Evolutionary conservation across 2,797 vertebrate genomes (phyloP).

Genomic region (Pseudochaenichthys georgianus): DNA sequence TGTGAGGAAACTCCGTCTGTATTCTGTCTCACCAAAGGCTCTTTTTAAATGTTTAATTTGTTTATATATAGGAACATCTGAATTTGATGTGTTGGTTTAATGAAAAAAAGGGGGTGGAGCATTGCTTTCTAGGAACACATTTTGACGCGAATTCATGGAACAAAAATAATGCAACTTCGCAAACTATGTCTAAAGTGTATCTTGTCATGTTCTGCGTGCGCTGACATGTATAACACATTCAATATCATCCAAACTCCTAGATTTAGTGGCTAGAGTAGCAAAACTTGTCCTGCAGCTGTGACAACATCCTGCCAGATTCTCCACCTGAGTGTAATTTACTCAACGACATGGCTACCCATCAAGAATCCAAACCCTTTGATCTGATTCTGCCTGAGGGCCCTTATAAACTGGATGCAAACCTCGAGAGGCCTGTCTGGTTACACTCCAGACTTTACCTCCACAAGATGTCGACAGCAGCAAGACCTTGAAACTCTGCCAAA

Average conservation of each 20-base stretch:
- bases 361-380: conserved; percentile 30
- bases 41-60: not conserved
- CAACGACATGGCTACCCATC: conserved; percentile 3
- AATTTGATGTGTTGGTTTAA: not conserved
- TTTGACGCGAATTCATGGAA: not conserved
- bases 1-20: conserved; percentile 9
- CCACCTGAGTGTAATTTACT: conserved; percentile 43
- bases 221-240: not conserved
- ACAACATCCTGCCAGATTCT: conserved; percentile 53
- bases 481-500: conserved; percentile 52
- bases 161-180: not conserved
- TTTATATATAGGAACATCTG: not conserved
- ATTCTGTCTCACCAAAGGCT: not conserved
- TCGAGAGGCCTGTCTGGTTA: conserved; percentile 11
- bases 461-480: conserved; percentile 72
- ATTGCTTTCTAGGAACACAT: not conserved
- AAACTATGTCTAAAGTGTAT: too few relatives aligned
- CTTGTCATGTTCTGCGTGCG: not conserved
- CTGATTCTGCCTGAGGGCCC: conserved; percentile 16
- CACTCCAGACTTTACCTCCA: conserved; percentile 47
- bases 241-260: not conserved
- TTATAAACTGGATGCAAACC: not conserved
- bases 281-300: conserved; percentile 30
- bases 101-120: not conserved
- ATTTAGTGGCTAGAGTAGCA: not conserved